phyloP scores from a whole-genome alignment of 30 jellyfish, hydroid and myxozoan species.

The Chironex yamaguchii region DNA sequence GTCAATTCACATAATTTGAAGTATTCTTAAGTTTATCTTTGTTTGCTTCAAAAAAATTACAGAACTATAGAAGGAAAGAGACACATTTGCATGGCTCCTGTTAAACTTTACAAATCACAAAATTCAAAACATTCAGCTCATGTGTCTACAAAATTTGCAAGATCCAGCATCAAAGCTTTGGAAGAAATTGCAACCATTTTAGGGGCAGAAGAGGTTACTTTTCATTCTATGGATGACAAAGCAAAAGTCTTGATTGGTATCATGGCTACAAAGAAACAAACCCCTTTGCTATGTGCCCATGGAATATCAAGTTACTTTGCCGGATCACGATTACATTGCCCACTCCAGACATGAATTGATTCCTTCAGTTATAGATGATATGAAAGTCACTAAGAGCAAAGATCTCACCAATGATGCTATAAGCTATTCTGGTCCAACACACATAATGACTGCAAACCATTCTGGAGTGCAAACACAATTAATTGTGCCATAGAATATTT shows the following conservation, averaged over 20 bases:
- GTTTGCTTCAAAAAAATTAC: conserved; percentile 14
- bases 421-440: conserved; percentile 49
- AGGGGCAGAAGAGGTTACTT: conserved; percentile 32
- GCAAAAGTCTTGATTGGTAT: conserved; percentile 74
- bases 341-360: conserved; percentile 54
- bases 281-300: conserved; percentile 63
- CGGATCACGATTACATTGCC: conserved; percentile 51
- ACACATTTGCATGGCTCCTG: conserved; percentile 73
- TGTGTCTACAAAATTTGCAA: conserved; percentile 61
- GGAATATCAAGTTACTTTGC: conserved; percentile 70
- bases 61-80: conserved; percentile 78
- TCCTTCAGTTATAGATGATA: conserved; percentile 52
- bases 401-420: conserved; percentile 65
- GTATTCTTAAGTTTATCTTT: conserved; percentile 67
- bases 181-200: conserved; percentile 48
- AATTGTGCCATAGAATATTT: conserved; percentile 72
- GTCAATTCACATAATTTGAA: conserved; percentile 53
- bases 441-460: conserved; percentile 54
- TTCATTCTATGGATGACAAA: conserved; percentile 68
- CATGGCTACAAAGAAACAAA: conserved; percentile 67
- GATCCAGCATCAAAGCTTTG: conserved; percentile 27
- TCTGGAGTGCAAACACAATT: conserved; percentile 43
- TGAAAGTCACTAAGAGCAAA: conserved; percentile 57
- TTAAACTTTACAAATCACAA: conserved; percentile 51
- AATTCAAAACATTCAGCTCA: conserved; percentile 71